phyloP scores from a whole-genome alignment of 2,888 invertebrate genomes.

The Pegoplata infirma region DNA sequence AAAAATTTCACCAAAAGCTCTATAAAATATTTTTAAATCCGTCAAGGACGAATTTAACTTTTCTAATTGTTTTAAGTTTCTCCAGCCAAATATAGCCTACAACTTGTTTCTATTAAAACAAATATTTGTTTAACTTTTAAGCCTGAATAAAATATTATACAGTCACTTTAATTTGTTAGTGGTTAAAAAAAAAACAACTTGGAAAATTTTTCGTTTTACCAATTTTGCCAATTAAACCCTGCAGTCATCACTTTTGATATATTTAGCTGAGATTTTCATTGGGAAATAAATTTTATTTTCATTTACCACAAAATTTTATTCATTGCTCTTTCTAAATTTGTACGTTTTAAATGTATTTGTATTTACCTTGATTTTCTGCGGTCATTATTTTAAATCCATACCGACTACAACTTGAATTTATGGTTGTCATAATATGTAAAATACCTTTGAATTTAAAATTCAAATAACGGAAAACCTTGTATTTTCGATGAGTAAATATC shows the following conservation, averaged over 20 bases:
- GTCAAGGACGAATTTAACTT: too few species aligned
- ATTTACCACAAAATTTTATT: not conserved
- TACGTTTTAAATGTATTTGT: too few species aligned
- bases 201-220: not conserved
- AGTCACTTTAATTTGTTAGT: not conserved
- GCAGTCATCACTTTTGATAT: not conserved
- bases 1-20: too few species aligned
- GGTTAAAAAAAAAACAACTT: not conserved
- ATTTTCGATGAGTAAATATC: not conserved
- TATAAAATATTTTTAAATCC: too few species aligned
- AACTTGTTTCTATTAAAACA: not conserved
- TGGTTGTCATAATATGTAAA: slow-evolving; percentile 11
- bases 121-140: not conserved
- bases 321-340: not conserved
- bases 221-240: not conserved
- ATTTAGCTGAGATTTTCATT: not conserved
- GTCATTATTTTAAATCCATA: slow-evolving; percentile 38
- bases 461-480: not conserved
- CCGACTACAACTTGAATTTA: slow-evolving; percentile 16
- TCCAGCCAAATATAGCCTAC: too few species aligned
- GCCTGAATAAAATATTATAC: too few species aligned
- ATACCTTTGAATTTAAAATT: not conserved
- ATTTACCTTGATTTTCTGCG: not conserved
- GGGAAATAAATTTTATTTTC: not conserved
- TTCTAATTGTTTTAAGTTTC: too few species aligned